Conservation (phyloP, 35 echinoderm and acorn worm genomes). For the Holothuria glaberrima region DNA sequence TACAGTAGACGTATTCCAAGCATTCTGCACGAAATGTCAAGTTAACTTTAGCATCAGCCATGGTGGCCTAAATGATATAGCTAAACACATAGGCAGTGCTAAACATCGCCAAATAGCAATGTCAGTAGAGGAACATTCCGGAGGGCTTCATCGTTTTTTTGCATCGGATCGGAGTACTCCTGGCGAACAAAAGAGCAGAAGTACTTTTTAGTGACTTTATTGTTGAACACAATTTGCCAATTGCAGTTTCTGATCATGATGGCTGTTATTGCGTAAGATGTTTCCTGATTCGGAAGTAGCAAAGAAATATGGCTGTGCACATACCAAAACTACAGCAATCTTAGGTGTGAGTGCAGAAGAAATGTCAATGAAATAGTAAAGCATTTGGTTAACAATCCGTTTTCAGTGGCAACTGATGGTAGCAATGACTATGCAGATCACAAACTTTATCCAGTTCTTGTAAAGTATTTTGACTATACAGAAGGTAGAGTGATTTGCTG, state of each 20-base stretch:
- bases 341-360: background rate
- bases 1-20: background rate
- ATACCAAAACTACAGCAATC: background rate
- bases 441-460: background rate
- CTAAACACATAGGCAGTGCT: background rate
- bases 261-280: background rate
- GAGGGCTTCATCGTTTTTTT: background rate
- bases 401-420: background rate
- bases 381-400: background rate
- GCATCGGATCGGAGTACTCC: too few species aligned
- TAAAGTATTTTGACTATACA: constrained; percentile 26
- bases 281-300: background rate
- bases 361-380: too few species aligned
- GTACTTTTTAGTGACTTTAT: background rate
- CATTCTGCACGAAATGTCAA: background rate
- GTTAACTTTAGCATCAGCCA: background rate
- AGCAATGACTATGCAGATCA: constrained; percentile 15
- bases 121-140: background rate
- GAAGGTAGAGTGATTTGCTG: constrained; percentile 6
- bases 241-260: background rate
- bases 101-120: background rate
- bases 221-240: background rate
- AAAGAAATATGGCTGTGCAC: background rate
- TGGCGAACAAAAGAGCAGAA: background rate
- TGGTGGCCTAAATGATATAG: background rate